phyloP scores from a whole-genome alignment of 53 echinoderm and acorn worm genomes.

The Arbacia lixula region DNA sequence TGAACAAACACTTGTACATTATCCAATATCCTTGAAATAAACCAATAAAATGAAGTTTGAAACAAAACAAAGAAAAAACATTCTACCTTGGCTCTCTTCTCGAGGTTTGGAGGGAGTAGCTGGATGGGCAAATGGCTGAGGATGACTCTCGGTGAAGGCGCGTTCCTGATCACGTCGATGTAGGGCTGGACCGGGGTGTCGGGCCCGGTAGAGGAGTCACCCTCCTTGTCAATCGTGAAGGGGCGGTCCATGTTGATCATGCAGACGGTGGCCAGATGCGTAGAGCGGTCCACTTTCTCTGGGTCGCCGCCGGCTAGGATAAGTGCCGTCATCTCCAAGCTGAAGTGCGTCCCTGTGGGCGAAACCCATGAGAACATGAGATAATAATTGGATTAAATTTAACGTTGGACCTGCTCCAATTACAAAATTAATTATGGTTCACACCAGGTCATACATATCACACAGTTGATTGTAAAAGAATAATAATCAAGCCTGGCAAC shows the following conservation, averaged over 20 bases:
- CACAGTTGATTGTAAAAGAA: too few species aligned
- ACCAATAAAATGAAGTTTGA: too few species aligned
- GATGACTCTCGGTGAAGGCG: slow-evolving; percentile 27
- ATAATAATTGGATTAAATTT: too few species aligned
- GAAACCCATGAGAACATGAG: too few species aligned
- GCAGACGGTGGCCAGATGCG: slow-evolving; percentile 7
- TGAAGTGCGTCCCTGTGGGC: slow-evolving; percentile 37
- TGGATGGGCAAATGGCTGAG: slow-evolving; percentile 24
- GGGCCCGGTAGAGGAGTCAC: neutral
- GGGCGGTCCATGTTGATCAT: slow-evolving; percentile 39
- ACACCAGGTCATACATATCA: too few species aligned
- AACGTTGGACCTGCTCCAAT: too few species aligned
- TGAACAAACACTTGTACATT: too few species aligned
- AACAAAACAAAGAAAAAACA: too few species aligned
- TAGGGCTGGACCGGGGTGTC: neutral
- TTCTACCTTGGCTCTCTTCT: slow-evolving; percentile 36
- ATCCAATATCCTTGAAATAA: too few species aligned
- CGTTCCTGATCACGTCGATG: slow-evolving; percentile 17
- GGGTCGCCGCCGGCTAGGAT: slow-evolving; percentile 25
- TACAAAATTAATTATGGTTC: too few species aligned
- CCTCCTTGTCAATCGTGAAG: slow-evolving; percentile 9
- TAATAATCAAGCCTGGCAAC: too few species aligned
- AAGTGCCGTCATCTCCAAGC: neutral
- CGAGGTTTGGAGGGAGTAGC: slow-evolving; percentile 13
- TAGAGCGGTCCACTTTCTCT: slow-evolving; percentile 11